Evolutionary conservation across 2,113 vertebrate species (phyloP), one percentile per base, ranked within the genome.

Genomic region (Mormyrus lacerda): DNA sequence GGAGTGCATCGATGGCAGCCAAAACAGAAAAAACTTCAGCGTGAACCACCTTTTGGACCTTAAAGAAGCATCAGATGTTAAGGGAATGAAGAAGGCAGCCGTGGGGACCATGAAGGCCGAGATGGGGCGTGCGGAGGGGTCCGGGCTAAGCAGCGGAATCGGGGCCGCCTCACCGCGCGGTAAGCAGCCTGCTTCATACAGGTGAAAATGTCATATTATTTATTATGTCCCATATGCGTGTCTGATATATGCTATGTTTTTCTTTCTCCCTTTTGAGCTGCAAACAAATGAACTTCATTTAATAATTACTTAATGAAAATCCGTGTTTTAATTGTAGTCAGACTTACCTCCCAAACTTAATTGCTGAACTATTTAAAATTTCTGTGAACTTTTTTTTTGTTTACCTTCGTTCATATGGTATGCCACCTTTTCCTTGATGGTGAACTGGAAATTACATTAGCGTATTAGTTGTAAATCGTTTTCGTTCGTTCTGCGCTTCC

Each of bases 1-100:
- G 91, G 95, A 95, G 90, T 93, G 94, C 0, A 92, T 94, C 44
- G 95, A 96, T 90, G 95, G 95, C 83, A 93, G 93, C 55, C 96
- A 95, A 89, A 94, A 93, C 91, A 94, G 95, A 92, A 97, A 95
- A 91, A 97, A 96, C 94, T 97, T 97, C 94, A 94, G 94, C 91
- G 96, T 97, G 65, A 97, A 95, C 92, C 96, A 96, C 92, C 96
- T 97, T 91, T 92, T 97, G 91, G 96, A 97, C 92, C 94, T 97
- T 92, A 95, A 96, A 92, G 96, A 96, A 91, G 95, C 94, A 42
- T 69, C 89, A 85, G 94, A 94, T 1, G 94, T 95, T 93, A 94
- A 94, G 91, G 95, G 94, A 87, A 91, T 90, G 50, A 92, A 93
- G 48, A 88, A 93, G 47, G 76, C 93, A 91, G 91, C 93, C 27